phyloP scores from a whole-genome alignment of 92 coral and sea anemone genomes.

The Meandrina meandrites region DNA sequence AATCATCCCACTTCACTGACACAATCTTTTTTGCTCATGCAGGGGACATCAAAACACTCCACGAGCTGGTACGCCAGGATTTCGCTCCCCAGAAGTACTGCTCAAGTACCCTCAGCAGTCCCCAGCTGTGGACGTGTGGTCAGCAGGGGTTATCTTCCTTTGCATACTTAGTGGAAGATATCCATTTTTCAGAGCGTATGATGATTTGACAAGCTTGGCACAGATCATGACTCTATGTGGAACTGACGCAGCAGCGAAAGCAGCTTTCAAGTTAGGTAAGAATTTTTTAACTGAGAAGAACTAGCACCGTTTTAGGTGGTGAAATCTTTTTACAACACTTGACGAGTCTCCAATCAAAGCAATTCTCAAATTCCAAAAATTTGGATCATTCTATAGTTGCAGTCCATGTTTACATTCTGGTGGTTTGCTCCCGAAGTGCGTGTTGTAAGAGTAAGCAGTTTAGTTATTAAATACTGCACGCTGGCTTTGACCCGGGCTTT shows the following conservation, averaged over 20 bases:
- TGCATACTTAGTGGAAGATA: slow-evolving; percentile 93
- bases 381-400: too few relatives aligned
- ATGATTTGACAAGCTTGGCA: slow-evolving; percentile 94
- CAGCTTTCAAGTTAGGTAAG: slow-evolving; percentile 75
- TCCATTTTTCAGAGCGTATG: slow-evolving; percentile 93
- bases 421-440: too few relatives aligned
- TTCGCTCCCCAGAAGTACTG: slow-evolving; percentile 96
- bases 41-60: slow-evolving; percentile 95
- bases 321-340: background rate
- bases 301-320: background rate
- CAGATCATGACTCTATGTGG: slow-evolving; percentile 90
- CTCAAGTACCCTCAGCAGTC: slow-evolving; percentile 92
- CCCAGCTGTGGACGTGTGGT: slow-evolving; percentile 96
- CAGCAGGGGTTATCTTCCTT: slow-evolving; percentile 90
- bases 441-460: too few relatives aligned
- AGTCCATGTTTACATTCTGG: too few relatives aligned
- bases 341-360: too few relatives aligned
- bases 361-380: too few relatives aligned
- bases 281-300: background rate
- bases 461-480: too few relatives aligned
- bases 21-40: background rate
- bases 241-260: slow-evolving; percentile 66
- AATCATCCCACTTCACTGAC: too few relatives aligned
- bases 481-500: too few relatives aligned
- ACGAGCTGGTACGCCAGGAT: slow-evolving; percentile 99